A percentile compares a stretch with the other conserved stretches of the same genome.
phyloP scores from a whole-genome alignment of 2,888 invertebrate genomes.

The Synanthedon vespiformis region DNA sequence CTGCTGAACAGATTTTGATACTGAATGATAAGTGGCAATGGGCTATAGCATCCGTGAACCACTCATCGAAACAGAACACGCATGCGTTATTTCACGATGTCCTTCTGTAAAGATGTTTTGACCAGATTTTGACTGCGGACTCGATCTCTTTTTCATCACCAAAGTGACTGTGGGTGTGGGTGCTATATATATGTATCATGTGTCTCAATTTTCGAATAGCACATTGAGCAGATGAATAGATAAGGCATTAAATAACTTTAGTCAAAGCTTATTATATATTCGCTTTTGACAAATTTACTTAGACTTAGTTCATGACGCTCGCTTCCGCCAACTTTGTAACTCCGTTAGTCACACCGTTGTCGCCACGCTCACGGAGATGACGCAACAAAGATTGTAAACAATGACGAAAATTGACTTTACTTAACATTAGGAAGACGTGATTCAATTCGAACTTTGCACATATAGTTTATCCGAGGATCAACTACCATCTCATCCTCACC shows the following conservation, averaged over 20 bases:
- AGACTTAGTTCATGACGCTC: conserved; percentile 48
- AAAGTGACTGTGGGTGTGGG: too few species aligned
- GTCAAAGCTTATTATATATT: conserved; percentile 53
- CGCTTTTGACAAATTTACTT: conserved; percentile 61
- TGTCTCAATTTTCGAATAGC: too few species aligned
- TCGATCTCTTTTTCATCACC: too few species aligned
- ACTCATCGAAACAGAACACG: too few species aligned
- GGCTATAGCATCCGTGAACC: too few species aligned
- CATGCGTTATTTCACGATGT: too few species aligned
- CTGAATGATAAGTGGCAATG: too few species aligned
- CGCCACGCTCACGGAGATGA: conserved; percentile 8
- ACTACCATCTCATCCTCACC: neutral
- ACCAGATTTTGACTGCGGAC: too few species aligned
- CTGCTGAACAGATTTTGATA: too few species aligned
- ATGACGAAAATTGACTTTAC: conserved; percentile 4
- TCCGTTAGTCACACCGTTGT: conserved; percentile 33
- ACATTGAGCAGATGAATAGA: too few species aligned
- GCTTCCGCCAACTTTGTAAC: conserved; percentile 45
- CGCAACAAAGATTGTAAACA: conserved; percentile 29
- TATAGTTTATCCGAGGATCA: neutral
- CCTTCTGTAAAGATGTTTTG: too few species aligned
- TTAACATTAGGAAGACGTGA: neutral
- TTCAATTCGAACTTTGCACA: neutral
- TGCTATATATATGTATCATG: too few species aligned
- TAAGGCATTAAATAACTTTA: conserved; percentile 7